A percentile compares a stretch with the other conserved stretches of the same genome.
These are phyloP conservation scores for Chrysoperla carnea DNA, from an alignment of 1,140 invertebrate genomes.

Conservation along the genomic window DNA sequence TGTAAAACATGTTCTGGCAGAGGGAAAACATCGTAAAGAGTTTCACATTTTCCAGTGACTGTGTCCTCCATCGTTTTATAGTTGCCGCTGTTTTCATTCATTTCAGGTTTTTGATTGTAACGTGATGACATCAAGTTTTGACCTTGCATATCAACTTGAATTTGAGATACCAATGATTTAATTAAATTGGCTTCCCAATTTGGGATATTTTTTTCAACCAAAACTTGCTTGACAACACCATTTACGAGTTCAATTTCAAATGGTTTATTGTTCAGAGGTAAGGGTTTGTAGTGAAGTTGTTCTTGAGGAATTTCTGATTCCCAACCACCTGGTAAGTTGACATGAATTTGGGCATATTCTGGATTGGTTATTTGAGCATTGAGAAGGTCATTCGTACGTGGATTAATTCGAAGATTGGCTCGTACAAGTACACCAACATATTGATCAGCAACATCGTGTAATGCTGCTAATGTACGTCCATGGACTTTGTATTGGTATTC, in stretches of 20 bases:
- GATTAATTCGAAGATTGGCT: conserved; percentile 30
- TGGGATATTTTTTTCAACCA: conserved; percentile 27
- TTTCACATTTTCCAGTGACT: conserved; percentile 46
- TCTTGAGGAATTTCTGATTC: conserved; percentile 21
- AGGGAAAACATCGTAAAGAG: conserved; percentile 40
- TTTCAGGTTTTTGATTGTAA: conserved; percentile 28
- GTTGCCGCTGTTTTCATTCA: conserved; percentile 25
- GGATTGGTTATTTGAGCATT: conserved; percentile 27
- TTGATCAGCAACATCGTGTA: conserved; percentile 30
- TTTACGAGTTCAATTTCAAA: conserved; percentile 40
- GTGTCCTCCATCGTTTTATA: conserved; percentile 50
- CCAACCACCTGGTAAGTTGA: conserved; percentile 27
- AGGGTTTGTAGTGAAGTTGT: conserved; percentile 27
- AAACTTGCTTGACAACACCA: conserved; percentile 34
- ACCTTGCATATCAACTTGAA: conserved; percentile 39
- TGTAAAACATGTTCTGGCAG: conserved; percentile 28
- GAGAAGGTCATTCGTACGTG: conserved; percentile 24
- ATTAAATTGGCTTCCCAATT: conserved; percentile 46
- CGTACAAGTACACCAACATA: conserved; percentile 33
- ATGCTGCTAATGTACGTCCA: conserved; percentile 32
- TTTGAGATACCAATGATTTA: conserved; percentile 40
- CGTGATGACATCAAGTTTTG: conserved; percentile 23
- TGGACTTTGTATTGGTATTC: conserved; percentile 40
- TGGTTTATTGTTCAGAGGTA: conserved; percentile 29
- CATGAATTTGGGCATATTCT: conserved; percentile 33